phyloP scores from a whole-genome alignment of 2,797 vertebrate genomes.

The Cossypha caffra region DNA sequence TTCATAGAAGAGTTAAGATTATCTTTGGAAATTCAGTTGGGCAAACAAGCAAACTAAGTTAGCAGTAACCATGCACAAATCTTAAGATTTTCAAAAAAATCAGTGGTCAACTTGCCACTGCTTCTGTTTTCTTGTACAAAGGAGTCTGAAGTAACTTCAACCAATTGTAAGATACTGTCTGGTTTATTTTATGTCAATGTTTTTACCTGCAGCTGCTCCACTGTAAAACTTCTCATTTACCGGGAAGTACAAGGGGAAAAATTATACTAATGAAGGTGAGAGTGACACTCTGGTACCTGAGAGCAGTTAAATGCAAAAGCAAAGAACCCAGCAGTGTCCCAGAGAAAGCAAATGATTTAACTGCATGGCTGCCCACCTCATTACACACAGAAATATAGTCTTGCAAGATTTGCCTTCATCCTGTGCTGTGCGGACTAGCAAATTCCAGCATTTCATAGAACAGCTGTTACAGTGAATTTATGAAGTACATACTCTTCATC shows the following conservation, averaged over 20 bases:
- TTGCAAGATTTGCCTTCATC: neutral
- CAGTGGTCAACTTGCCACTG: accelerated
- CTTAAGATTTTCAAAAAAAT: neutral
- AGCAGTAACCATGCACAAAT: neutral
- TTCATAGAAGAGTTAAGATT: neutral
- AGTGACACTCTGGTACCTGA: neutral
- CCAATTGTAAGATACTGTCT: neutral
- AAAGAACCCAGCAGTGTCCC: conserved; percentile 1
- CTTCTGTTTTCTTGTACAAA: neutral
- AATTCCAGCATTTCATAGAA: neutral
- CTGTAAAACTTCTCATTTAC: conserved; percentile 2
- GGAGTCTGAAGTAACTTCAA: neutral
- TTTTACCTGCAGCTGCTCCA: neutral
- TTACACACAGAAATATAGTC: conserved; percentile 24
- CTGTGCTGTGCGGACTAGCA: neutral
- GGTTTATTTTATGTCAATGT: neutral
- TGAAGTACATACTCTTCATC: neutral
- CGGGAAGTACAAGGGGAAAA: neutral
- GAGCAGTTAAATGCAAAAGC: neutral
- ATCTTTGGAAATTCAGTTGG: neutral
- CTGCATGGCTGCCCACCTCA: conserved; percentile 25
- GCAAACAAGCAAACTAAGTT: neutral
- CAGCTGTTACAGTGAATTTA: conserved; percentile 18
- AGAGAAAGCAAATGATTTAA: conserved; percentile 37
- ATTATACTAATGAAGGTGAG: neutral